Base-by-base conservation (phyloP, 2,113 vertebrate species). In the Psilopogon haemacephalus region DNA sequence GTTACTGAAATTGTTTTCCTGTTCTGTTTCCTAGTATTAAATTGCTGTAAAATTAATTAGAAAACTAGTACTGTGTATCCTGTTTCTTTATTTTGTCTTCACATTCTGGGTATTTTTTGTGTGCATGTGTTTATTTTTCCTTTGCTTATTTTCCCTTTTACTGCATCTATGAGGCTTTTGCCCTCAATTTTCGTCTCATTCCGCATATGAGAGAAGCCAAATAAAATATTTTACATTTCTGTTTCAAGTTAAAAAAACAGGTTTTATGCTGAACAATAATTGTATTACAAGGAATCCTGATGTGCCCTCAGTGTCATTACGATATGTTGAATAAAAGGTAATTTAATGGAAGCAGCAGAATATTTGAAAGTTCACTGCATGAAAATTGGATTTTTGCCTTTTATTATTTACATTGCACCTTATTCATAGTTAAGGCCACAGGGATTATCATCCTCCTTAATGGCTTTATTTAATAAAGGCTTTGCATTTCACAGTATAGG, bases 311-410 rank as follows among this genome's bases (percentile, higher is more conserved):
- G 37, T 81, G 75, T 77, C 87, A 64, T 93, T 91, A 71, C 32
- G 74, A 27, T 83, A n/a, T 78, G 93, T 86, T 73, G 95, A 92
- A 93, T 46, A 76, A 93, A 96, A 95, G 91, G 84, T 86, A 75
- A 91, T 95, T 95, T 97, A 96, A 86, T 95, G 93, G 94, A 95
- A 94, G 94, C 89, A 93, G 87, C 3, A 0, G 52, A 95, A 59
- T 58, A 26, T 96, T 96, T 93, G 94, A 93, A 91, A 94, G 90
- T 95, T 97, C 95, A 92, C 76, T 91, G 76, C 72, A 68, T 97
- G 92, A 89, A 97, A 95, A 96, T 91, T 97, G 89, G 94, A 95
- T 94, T 97, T 96, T 96, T 94, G 90, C 91, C 89, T 97, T 96
- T 95, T 96, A 73, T 97, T 95, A 93, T 97, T 96, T 97, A 95